Evolutionary conservation across 2,797 vertebrate species (phyloP).

Genomic region (Triplophysa bombifrons): DNA sequence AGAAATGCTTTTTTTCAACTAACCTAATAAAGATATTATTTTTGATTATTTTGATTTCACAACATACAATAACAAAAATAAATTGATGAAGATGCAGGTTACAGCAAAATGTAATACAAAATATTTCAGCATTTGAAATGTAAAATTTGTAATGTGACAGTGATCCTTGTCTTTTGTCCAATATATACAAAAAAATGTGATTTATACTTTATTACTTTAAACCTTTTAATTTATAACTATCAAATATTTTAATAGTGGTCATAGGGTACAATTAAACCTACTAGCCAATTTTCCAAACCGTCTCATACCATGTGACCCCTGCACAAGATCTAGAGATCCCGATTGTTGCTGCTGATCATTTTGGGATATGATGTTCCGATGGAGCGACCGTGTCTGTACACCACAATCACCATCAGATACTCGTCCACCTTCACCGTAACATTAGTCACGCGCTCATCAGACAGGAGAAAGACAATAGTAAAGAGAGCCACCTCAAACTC

Average conservation of each 20-base stretch:
- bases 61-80: not conserved
- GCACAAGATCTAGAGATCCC: slow-evolving; percentile 60
- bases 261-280: not conserved
- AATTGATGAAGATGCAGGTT: not conserved
- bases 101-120: too few relatives aligned
- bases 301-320: not conserved
- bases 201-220: not conserved
- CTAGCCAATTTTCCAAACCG: not conserved
- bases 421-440: slow-evolving; percentile 76
- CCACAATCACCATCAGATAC: slow-evolving; percentile 77
- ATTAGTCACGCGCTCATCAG: slow-evolving; percentile 70
- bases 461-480: slow-evolving; percentile 80
- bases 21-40: not conserved
- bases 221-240: too few relatives aligned
- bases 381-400: slow-evolving; percentile 72
- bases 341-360: slow-evolving; percentile 77
- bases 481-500: slow-evolving; percentile 85
- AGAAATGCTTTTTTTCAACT: not conserved
- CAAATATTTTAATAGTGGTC: not conserved
- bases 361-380: slow-evolving; percentile 84
- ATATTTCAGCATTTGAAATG: too few relatives aligned
- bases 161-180: too few relatives aligned
- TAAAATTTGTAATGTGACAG: not conserved
- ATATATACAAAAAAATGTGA: too few relatives aligned
- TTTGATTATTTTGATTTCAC: not conserved